Evolutionary conservation across 2,888 invertebrate genomes (phyloP).

Genomic region (Hydropsyche betteni): DNA sequence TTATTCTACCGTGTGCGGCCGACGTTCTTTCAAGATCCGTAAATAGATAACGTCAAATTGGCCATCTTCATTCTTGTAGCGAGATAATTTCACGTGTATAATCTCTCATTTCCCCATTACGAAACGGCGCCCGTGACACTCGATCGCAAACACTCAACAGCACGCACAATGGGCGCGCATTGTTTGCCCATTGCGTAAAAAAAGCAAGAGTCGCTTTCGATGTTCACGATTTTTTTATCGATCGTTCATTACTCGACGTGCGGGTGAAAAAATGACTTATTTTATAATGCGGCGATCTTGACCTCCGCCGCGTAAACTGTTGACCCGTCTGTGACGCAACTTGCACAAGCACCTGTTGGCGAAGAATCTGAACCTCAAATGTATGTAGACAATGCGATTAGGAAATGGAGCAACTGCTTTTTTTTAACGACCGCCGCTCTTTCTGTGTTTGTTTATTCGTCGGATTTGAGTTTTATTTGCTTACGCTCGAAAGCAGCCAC

Average conservation of each 20-base stretch:
- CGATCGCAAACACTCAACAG: too few species aligned
- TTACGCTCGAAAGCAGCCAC: conserved; percentile 2
- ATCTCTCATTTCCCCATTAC: conserved; percentile 24
- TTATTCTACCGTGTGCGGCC: conserved; percentile 31
- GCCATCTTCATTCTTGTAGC: conserved; percentile 24
- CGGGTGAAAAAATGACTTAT: conserved; percentile 14
- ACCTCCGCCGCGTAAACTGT: conserved; percentile 24
- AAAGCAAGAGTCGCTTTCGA: too few species aligned
- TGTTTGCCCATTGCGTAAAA: too few species aligned
- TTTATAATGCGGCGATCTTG: conserved; percentile 25
- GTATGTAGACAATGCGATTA: conserved; percentile 23
- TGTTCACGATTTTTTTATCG: too few species aligned
- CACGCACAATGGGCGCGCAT: too few species aligned
- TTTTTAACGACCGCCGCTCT: conserved; percentile 1
- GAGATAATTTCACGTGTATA: conserved; percentile 30
- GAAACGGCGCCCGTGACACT: too few species aligned
- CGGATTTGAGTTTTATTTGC: conserved; percentile 8
- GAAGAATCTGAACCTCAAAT: conserved; percentile 3
- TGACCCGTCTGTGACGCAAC: conserved; percentile 27
- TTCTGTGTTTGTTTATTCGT: conserved; percentile 6
- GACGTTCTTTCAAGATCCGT: conserved; percentile 16
- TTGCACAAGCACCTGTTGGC: conserved; percentile 18
- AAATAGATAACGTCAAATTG: conserved; percentile 23
- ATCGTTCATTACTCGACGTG: too few species aligned
- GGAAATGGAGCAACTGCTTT: conserved; percentile 23